Percentiles rank a stretch among this genome's conserved stretches.
These are phyloP conservation scores for Gasterosteus nipponicus DNA, from an alignment of 2,113 vertebrate genomes.

Conservation along the genomic window DNA sequence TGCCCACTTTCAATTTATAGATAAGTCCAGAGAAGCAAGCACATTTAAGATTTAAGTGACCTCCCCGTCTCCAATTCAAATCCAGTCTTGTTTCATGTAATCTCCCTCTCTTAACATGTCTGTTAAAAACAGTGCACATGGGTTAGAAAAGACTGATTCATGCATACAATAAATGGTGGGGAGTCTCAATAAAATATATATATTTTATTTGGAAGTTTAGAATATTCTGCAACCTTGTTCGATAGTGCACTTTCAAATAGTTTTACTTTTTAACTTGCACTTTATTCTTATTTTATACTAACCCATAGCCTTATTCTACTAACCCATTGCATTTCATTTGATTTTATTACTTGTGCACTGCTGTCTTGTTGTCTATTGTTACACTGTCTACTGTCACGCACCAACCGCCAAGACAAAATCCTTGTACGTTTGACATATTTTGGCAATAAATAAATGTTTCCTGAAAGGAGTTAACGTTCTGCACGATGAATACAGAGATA, in stretches of 20 bases:
- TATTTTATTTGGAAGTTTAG: not conserved
- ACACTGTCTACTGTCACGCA: no score
- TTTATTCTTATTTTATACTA: no score
- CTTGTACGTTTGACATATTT: no score
- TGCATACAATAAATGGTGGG: not conserved
- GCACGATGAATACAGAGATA: not conserved
- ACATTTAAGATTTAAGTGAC: not conserved
- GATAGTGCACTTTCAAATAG: no score
- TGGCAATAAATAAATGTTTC: no score
- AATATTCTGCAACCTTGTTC: not conserved
- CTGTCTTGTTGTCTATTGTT: no score
- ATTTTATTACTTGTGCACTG: no score
- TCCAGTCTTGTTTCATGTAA: not conserved
- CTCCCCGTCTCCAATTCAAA: not conserved
- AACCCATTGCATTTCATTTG: no score
- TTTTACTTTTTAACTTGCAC: no score
- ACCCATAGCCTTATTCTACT: no score
- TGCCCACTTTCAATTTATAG: not conserved
- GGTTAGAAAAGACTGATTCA: not conserved
- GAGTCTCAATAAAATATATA: not conserved
- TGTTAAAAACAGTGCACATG: not conserved
- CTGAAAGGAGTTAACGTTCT: not conserved
- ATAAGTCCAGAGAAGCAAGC: not conserved
- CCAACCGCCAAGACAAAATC: no score
- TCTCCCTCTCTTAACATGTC: not conserved